These are phyloP conservation scores for Nineta flava DNA, from an alignment of 2,888 invertebrate genomes.

Conservation along the genomic window DNA sequence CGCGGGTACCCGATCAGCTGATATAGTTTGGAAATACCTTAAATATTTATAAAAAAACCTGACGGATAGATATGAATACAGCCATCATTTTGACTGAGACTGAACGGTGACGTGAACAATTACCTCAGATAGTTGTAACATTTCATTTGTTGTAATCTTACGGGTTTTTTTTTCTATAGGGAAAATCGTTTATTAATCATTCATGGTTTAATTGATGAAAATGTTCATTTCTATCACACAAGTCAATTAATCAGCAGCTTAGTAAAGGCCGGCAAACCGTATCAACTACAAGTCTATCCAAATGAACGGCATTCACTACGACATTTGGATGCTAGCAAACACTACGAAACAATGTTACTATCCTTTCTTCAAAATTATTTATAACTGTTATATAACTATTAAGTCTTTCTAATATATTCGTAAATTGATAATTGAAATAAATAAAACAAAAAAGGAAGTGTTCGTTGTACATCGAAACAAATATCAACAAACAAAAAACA, in stretches of 20 bases:
- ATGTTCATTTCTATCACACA: conserved; percentile 96
- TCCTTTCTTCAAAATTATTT: conserved; percentile 78
- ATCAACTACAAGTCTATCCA: conserved; percentile 88
- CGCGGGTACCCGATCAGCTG: no score
- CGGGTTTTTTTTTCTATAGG: conserved; percentile 30
- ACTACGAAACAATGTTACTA: conserved; percentile 87
- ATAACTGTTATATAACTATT: conserved; percentile 23
- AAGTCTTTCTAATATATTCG: background rate
- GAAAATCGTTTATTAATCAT: conserved; percentile 84
- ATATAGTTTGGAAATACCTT: no score
- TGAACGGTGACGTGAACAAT: no score
- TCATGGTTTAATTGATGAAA: conserved; percentile 96
- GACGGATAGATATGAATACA: no score
- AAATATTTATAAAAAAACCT: no score
- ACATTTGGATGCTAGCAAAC: conserved; percentile 85
- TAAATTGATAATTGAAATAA: background rate
- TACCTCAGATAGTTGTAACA: no score
- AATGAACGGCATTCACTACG: conserved; percentile 92
- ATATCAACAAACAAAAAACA: background rate
- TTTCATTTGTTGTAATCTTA: no score
- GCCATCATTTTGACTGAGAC: no score
- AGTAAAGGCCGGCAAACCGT: conserved; percentile 90
- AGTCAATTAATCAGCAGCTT: conserved; percentile 79
- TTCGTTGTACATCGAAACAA: background rate
- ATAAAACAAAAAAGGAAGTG: background rate